Base-by-base conservation (phyloP, 2,888 invertebrate genomes). In the Anarsia innoxiella region DNA sequence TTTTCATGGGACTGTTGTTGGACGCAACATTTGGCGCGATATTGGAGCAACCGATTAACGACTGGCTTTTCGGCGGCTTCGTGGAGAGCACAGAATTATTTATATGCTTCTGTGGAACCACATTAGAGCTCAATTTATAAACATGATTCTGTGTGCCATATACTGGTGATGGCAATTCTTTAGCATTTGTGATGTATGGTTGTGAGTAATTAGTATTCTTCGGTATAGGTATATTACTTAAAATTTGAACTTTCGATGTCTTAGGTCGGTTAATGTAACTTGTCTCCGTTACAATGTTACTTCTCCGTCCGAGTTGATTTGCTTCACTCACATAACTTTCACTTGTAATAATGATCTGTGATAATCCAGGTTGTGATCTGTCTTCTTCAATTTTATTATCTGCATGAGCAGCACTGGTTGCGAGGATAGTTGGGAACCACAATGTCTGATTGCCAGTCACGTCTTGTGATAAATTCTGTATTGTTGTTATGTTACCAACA, bases 381-480 rank as follows among this genome's bases (percentile, higher is more conserved):
- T 79, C 79, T 29, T 78, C 82, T 41, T 83, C 80, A 46, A 39
- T 60, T 49, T 84, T 83, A 40, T 43, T 51, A 41, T 80, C 79
- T 39, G 61, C 51, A 33, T 61, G 44, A 36, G 74, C 47, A 37
- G 78, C 66, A 60, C 72, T 76, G 37, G 80, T 75, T 36, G 82
- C 62, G 12, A 84, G 69, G 42, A 85, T 76, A 30, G 85, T 84
- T 2, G 85, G 86, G 43, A 86, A 46, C 85, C 85, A 86, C 28
- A 85, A 52, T 9, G 84, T 85, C 49, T 76, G 83, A 42, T 66
- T 74, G 25, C 79, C 74, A 9, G 79, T 48, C 3, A 74, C 77
- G 62, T 83, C 84, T 59, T 80, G 84, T 31, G 76, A 59, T 13
- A 84, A 77, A 71, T 83, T 85, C 45, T 84, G 83, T 55, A 85